A percentile compares a stretch with the other conserved stretches of the same genome.
These are phyloP conservation scores for Thaleichthys pacificus DNA, from an alignment of 2,797 vertebrate species.

Conservation along the genomic window DNA sequence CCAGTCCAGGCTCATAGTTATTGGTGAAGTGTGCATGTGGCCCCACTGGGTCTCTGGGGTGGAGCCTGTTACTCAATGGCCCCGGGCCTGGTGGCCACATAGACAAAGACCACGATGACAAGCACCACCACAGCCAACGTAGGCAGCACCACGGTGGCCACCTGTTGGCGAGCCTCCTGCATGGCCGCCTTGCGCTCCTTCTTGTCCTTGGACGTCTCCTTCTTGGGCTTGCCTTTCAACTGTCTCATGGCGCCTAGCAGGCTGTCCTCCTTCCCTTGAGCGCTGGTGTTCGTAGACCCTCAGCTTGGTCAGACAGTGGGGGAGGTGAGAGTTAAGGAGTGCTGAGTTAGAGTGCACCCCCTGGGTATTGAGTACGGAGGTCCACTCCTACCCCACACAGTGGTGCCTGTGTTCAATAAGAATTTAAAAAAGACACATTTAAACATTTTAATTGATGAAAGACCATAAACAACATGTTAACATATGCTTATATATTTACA, in stretches of 20 bases:
- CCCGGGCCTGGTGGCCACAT: constrained; percentile 89
- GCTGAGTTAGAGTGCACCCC: neutral
- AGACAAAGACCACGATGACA: constrained; percentile 92
- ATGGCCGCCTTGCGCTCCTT: constrained; percentile 97
- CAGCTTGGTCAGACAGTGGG: neutral
- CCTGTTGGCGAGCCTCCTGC: constrained; percentile 94
- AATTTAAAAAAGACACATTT: neutral
- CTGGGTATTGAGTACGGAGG: neutral
- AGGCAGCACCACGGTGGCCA: constrained; percentile 90
- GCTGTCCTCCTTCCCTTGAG: neutral
- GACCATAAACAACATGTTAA: too few species aligned
- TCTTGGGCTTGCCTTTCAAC: constrained; percentile 96
- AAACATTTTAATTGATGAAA: neutral
- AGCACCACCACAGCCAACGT: constrained; percentile 86
- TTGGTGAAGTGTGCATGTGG: constrained; percentile 1
- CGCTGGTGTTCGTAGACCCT: neutral
- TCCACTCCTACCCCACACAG: constrained; percentile 3
- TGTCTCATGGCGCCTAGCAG: constrained; percentile 84
- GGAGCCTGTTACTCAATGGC: constrained; percentile 75
- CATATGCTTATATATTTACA: neutral
- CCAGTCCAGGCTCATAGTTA: constrained; percentile 24
- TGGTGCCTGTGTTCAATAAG: neutral
- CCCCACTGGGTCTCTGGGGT: neutral
- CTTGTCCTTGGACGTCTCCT: constrained; percentile 95
- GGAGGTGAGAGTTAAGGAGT: neutral